Evolutionary conservation across 2,888 invertebrate species (phyloP).

Genomic region (Diabrotica balteata): DNA sequence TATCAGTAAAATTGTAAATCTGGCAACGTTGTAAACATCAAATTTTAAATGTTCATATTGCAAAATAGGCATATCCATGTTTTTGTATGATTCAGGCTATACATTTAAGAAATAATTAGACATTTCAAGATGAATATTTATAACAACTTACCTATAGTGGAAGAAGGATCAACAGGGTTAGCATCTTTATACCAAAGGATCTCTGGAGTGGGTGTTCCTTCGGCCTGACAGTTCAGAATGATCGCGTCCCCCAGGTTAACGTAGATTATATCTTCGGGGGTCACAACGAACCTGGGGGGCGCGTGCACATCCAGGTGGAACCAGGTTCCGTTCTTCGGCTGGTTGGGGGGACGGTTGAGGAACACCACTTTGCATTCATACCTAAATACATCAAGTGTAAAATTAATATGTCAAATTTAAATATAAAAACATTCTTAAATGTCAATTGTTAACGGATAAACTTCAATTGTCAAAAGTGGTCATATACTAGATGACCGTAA

Average conservation of each 20-base stretch:
- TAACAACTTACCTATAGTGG: conserved; percentile 68
- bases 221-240: conserved; percentile 95
- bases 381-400: conserved; percentile 43
- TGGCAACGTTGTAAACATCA: no score
- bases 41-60: no score
- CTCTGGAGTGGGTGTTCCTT: conserved; percentile 94
- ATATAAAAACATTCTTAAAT: no score
- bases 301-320: conserved; percentile 98
- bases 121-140: no score
- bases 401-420: not conserved
- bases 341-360: conserved; percentile 91
- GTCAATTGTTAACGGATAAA: no score
- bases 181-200: conserved; percentile 97
- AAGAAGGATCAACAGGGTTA: conserved; percentile 87
- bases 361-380: conserved; percentile 79
- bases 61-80: no score
- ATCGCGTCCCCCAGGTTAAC: conserved; percentile 96
- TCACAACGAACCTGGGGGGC: conserved; percentile 93
- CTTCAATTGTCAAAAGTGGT: no score
- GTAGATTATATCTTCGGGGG: conserved; percentile 95
- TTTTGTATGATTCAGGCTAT: no score
- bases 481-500: no score
- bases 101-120: no score
- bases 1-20: no score
- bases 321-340: conserved; percentile 95